phyloP scores from a whole-genome alignment of 2,888 invertebrate genomes.

The Thysanoteuthis rhombus region DNA sequence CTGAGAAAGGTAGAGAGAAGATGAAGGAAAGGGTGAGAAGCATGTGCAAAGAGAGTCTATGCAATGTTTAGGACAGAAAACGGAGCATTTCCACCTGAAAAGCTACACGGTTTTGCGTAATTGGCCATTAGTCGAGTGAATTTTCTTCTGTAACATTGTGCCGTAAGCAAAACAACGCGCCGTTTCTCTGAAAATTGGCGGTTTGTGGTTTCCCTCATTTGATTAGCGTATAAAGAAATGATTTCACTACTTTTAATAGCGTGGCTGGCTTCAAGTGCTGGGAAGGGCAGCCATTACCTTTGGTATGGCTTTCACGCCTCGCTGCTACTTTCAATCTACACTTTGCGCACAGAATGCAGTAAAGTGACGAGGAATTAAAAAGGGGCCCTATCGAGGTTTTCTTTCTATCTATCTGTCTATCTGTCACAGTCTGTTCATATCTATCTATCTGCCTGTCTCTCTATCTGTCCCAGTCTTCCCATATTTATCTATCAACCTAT shows the following conservation, averaged over 20 bases:
- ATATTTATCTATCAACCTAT: too few species aligned
- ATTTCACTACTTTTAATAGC: not conserved
- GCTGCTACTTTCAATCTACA: not conserved
- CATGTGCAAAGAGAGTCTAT: too few species aligned
- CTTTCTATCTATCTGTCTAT: too few species aligned
- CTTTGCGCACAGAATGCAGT: not conserved
- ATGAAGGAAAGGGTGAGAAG: too few species aligned
- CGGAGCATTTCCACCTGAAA: too few species aligned
- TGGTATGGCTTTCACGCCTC: not conserved
- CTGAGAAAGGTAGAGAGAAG: too few species aligned
- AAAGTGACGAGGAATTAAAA: not conserved
- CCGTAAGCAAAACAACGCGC: not conserved
- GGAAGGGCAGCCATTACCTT: not conserved
- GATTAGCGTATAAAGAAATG: constrained; percentile 12
- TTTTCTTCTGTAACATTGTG: not conserved
- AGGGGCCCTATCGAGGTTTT: too few species aligned
- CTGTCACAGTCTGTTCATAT: too few species aligned
- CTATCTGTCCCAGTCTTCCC: too few species aligned
- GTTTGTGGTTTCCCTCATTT: not conserved
- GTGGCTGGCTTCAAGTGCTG: not conserved
- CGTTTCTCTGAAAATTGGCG: not conserved
- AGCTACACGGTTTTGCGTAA: not conserved
- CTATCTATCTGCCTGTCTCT: too few species aligned
- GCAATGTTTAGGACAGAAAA: too few species aligned
- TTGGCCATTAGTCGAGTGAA: not conserved